phyloP scores from a whole-genome alignment of 2,797 vertebrate genomes.

The Loriculus beryllinus region DNA sequence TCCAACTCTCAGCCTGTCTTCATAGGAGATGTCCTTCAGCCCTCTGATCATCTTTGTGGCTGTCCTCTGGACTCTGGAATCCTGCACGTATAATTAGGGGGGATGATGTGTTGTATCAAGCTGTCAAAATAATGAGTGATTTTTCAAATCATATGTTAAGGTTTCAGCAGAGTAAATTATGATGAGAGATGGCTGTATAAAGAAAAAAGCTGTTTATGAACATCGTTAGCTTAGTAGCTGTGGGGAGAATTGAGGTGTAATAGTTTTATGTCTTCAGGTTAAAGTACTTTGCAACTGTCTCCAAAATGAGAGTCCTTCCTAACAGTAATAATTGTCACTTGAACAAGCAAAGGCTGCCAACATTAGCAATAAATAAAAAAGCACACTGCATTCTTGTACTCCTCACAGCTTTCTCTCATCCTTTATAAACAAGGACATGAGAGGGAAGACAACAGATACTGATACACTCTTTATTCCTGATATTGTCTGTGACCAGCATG shows the following conservation, averaged over 20 bases:
- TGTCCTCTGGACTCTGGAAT: not conserved
- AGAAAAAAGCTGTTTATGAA: not conserved
- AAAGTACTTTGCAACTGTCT: not conserved
- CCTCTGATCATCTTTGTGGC: not conserved
- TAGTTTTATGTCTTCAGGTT: not conserved
- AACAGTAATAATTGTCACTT: not conserved
- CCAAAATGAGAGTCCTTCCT: not conserved
- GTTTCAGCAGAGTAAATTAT: not conserved
- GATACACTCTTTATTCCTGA: not conserved
- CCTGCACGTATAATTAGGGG: not conserved
- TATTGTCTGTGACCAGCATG: not conserved
- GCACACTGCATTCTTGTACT: not conserved
- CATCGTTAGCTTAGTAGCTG: not conserved
- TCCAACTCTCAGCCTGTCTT: not conserved
- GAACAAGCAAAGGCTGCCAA: not conserved
- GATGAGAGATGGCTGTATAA: not conserved
- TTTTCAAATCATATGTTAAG: not conserved
- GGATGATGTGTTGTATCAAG: not conserved
- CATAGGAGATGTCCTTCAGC: not conserved
- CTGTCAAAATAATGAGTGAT: not conserved
- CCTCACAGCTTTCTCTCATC: not conserved
- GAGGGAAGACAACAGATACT: not conserved
- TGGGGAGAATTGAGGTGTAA: not conserved
- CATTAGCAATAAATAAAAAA: not conserved
- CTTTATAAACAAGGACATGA: not conserved